Conservation (phyloP, 2,888 invertebrate species). For the Nezara viridula region DNA sequence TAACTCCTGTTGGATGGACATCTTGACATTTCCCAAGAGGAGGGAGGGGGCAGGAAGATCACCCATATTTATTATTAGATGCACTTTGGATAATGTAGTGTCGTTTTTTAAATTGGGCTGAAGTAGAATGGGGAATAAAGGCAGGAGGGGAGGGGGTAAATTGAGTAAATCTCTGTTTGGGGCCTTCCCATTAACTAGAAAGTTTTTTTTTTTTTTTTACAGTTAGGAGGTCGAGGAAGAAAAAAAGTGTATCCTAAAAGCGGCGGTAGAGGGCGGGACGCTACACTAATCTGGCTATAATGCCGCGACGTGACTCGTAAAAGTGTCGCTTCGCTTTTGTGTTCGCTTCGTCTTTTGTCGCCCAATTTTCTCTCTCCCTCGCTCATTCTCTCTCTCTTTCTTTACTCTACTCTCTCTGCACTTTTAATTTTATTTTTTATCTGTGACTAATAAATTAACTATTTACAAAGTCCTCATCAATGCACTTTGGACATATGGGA, state of each 20-base stretch:
- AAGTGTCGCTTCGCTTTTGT: conserved; percentile 10
- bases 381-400: background rate
- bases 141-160: background rate
- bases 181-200: conserved; percentile 19
- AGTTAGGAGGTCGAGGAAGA: background rate
- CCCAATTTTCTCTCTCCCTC: conserved; percentile 27
- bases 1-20: no score
- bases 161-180: conserved; percentile 31
- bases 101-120: background rate
- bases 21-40: no score
- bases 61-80: background rate
- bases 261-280: background rate
- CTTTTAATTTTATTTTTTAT: no score
- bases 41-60: background rate
- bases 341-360: background rate
- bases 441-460: no score
- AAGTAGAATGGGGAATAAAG: background rate
- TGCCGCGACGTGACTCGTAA: conserved; percentile 52
- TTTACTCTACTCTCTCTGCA: background rate
- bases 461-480: no score
- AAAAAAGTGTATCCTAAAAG: conserved; percentile 10
- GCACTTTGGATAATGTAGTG: background rate
- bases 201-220: conserved; percentile 31
- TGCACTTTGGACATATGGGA: no score
- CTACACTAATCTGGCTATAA: conserved; percentile 43